Percentiles rank a stretch among this genome's conserved stretches.
phyloP scores from a whole-genome alignment of 2,888 invertebrate species.

The Philonicus albiceps region DNA sequence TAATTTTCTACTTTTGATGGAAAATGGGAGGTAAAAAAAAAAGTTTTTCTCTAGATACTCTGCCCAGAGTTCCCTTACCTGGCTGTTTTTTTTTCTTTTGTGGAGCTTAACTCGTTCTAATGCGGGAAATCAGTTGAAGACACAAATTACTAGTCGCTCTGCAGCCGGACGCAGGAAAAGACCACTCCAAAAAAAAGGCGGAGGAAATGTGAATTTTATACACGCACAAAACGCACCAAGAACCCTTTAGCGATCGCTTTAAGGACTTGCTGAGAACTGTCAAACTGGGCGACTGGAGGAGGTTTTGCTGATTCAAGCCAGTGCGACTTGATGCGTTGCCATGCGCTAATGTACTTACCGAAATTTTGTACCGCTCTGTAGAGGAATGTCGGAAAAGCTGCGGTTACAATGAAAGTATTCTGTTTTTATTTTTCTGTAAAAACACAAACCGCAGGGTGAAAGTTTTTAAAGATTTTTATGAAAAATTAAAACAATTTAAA shows the following conservation, averaged over 20 bases:
- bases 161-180: not conserved
- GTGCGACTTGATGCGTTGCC: not conserved
- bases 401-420: not conserved
- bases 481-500: too few relatives aligned
- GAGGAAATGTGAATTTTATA: slow-evolving; percentile 7
- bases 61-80: not conserved
- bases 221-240: slow-evolving; percentile 24
- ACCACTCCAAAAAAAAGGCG: slow-evolving; percentile 1
- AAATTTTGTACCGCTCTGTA: not conserved
- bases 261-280: slow-evolving; percentile 34
- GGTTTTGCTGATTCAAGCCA: not conserved
- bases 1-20: not conserved
- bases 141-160: not conserved
- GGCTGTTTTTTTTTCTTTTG: not conserved
- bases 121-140: not conserved
- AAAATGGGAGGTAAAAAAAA: not conserved
- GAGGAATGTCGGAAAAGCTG: not conserved
- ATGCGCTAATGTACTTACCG: not conserved
- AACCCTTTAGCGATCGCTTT: slow-evolving; percentile 20
- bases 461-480: too few relatives aligned
- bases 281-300: not conserved
- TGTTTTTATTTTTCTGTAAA: not conserved
- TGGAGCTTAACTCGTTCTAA: not conserved
- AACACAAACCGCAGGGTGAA: too few relatives aligned
- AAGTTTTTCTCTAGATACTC: not conserved